Conservation (phyloP, 2,113 vertebrate genomes). For the Upupa epops region DNA sequence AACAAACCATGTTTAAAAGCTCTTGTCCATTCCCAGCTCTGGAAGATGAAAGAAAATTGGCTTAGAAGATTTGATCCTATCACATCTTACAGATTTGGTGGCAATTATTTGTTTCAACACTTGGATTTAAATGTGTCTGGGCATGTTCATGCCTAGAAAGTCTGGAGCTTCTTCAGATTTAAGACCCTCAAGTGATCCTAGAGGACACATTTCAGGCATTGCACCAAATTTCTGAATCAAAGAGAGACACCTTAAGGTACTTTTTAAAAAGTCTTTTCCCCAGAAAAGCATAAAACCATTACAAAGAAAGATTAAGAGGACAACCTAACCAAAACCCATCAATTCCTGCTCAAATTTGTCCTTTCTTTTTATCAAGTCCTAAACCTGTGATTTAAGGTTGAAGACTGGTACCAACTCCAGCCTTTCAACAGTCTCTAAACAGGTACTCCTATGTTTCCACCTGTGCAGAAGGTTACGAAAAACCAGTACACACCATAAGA, state of each 20-base stretch:
- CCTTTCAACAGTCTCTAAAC: neutral
- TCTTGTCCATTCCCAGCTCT: neutral
- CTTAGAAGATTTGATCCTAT: neutral
- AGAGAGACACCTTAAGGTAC: neutral
- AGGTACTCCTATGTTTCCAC: neutral
- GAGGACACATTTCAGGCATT: neutral
- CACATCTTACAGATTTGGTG: accelerated
- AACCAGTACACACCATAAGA: accelerated
- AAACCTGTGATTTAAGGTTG: neutral
- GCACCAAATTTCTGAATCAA: neutral
- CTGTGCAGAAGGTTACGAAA: neutral
- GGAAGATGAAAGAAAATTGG: neutral
- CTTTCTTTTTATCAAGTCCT: neutral
- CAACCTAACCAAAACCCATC: neutral
- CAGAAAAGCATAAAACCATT: neutral
- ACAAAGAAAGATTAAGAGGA: neutral
- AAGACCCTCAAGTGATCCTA: neutral
- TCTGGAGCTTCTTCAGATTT: neutral
- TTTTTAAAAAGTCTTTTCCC: neutral
- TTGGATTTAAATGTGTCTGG: neutral
- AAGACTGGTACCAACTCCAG: neutral
- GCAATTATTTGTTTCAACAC: neutral
- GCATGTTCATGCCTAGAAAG: accelerated
- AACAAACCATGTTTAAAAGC: neutral
- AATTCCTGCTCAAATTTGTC: neutral